Evolutionary conservation across 2,888 invertebrate species (phyloP).

Genomic region (Cepaea hortensis): DNA sequence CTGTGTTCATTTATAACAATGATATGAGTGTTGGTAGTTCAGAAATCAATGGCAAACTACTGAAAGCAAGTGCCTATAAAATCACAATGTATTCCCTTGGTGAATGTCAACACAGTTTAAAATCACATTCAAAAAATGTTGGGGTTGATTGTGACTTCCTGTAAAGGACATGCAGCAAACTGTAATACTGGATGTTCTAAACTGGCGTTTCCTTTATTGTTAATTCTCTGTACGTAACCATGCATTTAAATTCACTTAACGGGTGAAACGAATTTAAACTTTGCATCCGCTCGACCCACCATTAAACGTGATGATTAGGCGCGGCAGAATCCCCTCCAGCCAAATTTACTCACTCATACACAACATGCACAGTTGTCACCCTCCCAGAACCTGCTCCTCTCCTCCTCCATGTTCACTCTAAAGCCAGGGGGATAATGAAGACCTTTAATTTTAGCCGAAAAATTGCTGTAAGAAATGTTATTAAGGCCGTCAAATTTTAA

Average conservation of each 20-base stretch:
- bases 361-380: background rate
- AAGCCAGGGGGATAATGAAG: constrained; percentile 1
- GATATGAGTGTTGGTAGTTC: no score
- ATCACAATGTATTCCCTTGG: no score
- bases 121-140: no score
- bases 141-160: no score
- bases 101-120: no score
- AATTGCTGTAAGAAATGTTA: background rate
- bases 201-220: no score
- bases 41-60: no score
- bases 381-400: background rate
- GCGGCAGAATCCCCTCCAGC: background rate
- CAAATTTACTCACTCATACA: constrained; percentile 4
- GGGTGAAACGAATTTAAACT: background rate
- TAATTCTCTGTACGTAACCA: background rate
- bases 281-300: background rate
- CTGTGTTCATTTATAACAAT: no score
- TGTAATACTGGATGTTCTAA: no score
- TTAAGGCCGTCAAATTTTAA: constrained; percentile 26
- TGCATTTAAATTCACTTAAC: background rate
- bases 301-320: background rate
- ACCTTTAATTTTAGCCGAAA: constrained; percentile 24
- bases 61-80: no score
- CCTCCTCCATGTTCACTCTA: background rate
- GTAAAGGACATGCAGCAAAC: no score